phyloP scores from a whole-genome alignment of 2,888 invertebrate genomes.

The Xanthia togata region DNA sequence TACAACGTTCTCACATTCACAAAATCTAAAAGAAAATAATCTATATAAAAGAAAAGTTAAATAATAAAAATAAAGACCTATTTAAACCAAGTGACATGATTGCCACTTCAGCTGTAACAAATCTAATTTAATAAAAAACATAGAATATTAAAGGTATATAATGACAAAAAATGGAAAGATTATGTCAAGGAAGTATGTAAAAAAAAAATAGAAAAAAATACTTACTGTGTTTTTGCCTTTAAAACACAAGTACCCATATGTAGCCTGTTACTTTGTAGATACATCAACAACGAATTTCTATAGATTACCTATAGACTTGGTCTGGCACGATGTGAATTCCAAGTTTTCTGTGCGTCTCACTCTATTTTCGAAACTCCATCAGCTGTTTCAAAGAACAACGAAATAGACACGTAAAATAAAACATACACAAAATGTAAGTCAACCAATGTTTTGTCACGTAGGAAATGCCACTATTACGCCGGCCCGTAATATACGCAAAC shows the following conservation, averaged over 20 bases:
- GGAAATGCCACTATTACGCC: constrained; percentile 67
- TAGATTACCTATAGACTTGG: background rate
- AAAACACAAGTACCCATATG: background rate
- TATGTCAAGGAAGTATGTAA: too few species aligned
- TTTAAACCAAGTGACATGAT: too few species aligned
- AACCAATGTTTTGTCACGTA: constrained; percentile 69
- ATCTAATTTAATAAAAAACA: too few species aligned
- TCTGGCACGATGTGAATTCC: background rate
- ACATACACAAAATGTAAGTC: constrained; percentile 46
- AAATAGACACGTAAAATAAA: constrained; percentile 35
- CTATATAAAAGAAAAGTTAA: too few species aligned
- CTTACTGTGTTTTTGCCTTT: background rate
- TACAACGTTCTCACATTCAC: too few species aligned
- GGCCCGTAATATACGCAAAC: constrained; percentile 67
- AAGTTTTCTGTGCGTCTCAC: background rate
- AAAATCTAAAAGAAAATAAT: too few species aligned
- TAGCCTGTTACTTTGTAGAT: background rate
- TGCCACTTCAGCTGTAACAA: too few species aligned
- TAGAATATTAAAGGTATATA: too few species aligned
- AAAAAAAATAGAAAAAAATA: too few species aligned
- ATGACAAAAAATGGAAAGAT: too few species aligned
- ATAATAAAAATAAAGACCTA: too few species aligned
- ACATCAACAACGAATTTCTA: background rate
- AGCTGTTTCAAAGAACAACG: background rate
- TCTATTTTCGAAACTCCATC: background rate